These are phyloP conservation scores for Chloropsis cyanopogon DNA, from an alignment of 2,113 vertebrate genomes.

Conservation along the genomic window DNA sequence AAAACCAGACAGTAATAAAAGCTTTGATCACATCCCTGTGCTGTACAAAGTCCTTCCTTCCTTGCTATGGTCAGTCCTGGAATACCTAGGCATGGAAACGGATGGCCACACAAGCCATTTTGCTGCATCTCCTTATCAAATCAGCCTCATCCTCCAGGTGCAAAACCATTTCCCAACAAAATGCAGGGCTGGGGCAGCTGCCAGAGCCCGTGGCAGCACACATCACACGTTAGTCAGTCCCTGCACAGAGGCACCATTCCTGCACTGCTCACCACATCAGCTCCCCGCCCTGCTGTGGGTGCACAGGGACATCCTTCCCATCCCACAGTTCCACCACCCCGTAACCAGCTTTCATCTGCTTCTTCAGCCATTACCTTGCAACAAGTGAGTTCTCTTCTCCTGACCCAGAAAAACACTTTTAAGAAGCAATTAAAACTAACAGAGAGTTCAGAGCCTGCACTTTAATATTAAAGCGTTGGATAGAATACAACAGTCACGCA, in stretches of 20 bases:
- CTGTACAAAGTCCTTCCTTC: slow-evolving; percentile 7
- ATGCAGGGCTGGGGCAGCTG: neutral
- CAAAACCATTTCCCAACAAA: neutral
- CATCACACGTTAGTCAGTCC: neutral
- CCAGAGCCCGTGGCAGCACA: neutral
- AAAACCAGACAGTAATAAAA: slow-evolving; percentile 42
- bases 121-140: neutral
- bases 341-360: neutral
- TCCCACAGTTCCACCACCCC: neutral
- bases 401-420: neutral
- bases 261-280: neutral
- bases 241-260: neutral
- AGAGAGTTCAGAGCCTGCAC: neutral
- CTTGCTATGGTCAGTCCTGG: neutral
- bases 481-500: neutral
- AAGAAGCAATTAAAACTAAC: neutral
- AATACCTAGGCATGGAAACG: neutral
- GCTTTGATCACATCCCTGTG: slow-evolving; percentile 35
- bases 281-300: neutral
- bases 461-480: neutral
- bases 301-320: neutral
- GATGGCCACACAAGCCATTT: neutral
- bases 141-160: neutral
- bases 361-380: neutral
- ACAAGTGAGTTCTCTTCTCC: neutral